Conservation (phyloP, 2,888 invertebrate genomes). For the Globia sparganii region DNA sequence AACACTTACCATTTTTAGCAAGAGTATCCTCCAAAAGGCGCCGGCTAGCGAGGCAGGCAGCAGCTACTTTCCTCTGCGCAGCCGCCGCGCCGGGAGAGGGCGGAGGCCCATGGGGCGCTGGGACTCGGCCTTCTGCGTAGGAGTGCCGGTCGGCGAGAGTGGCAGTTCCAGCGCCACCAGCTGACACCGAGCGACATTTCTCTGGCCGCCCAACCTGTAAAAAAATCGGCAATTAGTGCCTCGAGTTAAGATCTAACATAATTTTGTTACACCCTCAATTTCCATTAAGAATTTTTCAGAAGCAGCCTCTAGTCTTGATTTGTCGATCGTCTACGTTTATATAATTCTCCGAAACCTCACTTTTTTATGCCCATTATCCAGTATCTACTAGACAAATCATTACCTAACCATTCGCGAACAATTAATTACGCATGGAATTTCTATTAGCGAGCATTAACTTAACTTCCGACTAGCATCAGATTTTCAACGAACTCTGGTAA, state of each 20-base stretch:
- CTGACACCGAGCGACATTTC: slow-evolving; percentile 83
- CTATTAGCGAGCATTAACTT: slow-evolving; percentile 47
- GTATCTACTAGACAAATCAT: neutral
- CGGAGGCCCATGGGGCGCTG: slow-evolving; percentile 85
- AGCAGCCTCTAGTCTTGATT: neutral
- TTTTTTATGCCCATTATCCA: neutral
- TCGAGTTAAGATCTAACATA: neutral
- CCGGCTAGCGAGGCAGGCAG: slow-evolving; percentile 90
- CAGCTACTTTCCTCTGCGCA: slow-evolving; percentile 80
- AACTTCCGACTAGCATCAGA: slow-evolving; percentile 24
- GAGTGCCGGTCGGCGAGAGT: slow-evolving; percentile 79
- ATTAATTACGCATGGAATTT: slow-evolving; percentile 41
- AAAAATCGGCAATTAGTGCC: slow-evolving; percentile 44
- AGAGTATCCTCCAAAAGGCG: slow-evolving; percentile 93
- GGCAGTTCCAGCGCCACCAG: slow-evolving; percentile 74
- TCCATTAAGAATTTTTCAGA: neutral
- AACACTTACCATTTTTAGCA: slow-evolving; percentile 88
- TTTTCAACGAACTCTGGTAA: slow-evolving; percentile 44
- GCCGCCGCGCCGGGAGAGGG: slow-evolving; percentile 84
- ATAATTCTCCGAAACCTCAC: neutral
- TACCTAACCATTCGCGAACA: neutral
- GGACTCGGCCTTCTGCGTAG: slow-evolving; percentile 83
- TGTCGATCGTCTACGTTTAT: neutral
- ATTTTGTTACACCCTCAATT: neutral
- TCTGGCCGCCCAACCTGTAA: slow-evolving; percentile 82